phyloP scores from a whole-genome alignment of 2,888 invertebrate species.

The Mayetiola destructor region DNA sequence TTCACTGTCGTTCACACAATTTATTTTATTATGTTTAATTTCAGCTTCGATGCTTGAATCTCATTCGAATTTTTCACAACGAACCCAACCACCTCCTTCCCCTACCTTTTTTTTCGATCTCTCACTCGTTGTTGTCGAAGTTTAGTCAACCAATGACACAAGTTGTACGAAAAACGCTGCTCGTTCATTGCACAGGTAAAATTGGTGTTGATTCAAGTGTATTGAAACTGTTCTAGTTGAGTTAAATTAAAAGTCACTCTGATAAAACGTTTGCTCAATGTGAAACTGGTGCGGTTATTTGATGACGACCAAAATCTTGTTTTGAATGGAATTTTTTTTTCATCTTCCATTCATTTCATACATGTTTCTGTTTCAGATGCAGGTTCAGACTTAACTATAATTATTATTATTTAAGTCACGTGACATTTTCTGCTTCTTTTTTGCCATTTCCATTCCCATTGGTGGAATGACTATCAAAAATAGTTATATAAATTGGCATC shows the following conservation, averaged over 20 bases:
- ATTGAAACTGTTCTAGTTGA: neutral
- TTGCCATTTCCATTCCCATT: neutral
- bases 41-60: too few relatives aligned
- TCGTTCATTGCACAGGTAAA: too few relatives aligned
- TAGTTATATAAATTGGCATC: too few relatives aligned
- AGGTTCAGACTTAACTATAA: neutral
- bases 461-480: too few relatives aligned
- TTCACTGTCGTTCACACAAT: neutral
- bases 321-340: neutral
- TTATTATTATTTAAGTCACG: conserved; percentile 7
- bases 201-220: conserved; percentile 6
- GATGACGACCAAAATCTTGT: neutral
- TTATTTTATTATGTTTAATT: conserved; percentile 2
- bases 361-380: neutral
- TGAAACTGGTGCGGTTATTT: too few relatives aligned
- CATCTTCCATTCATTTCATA: neutral
- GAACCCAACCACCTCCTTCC: too few relatives aligned
- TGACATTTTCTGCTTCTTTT: neutral
- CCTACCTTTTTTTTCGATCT: too few relatives aligned
- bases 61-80: too few relatives aligned
- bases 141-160: neutral
- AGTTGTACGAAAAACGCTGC: neutral
- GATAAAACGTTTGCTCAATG: neutral
- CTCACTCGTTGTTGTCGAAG: too few relatives aligned
- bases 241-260: conserved; percentile 5